Evolutionary conservation across 2,888 invertebrate species (phyloP).

Genomic region (Idaea dimidiata): DNA sequence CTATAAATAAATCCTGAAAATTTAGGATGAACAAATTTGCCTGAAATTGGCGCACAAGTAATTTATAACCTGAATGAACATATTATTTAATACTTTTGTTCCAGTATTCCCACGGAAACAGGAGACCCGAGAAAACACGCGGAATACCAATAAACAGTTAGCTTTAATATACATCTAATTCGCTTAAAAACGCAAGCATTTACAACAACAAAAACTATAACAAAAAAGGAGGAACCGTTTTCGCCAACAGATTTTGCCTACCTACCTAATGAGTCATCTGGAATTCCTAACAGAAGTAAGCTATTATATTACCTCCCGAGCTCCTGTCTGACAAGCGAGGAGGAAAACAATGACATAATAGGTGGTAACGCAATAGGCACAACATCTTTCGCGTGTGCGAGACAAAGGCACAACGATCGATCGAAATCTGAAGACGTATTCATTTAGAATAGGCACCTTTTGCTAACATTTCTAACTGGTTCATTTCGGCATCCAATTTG

Average conservation of each 20-base stretch:
- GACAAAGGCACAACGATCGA: slow-evolving; percentile 36
- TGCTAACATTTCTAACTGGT: slow-evolving; percentile 26
- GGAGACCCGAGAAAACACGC: no score
- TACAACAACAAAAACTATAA: no score
- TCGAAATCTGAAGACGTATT: slow-evolving; percentile 12
- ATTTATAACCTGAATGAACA: no score
- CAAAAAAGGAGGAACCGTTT: neutral
- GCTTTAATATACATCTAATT: no score
- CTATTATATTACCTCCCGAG: neutral
- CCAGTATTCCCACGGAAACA: no score
- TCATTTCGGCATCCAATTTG: no score
- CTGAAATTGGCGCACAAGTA: no score
- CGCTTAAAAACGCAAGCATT: no score
- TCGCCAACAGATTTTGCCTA: neutral
- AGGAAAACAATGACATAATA: neutral
- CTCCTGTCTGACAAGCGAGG: neutral
- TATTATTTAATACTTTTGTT: no score
- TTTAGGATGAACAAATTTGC: no score
- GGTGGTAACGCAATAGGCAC: neutral
- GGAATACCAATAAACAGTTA: no score
- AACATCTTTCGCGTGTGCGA: slow-evolving; percentile 35
- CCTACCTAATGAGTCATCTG: neutral
- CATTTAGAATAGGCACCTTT: neutral
- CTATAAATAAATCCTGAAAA: no score
- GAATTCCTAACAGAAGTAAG: neutral